A percentile compares a stretch with the other conserved stretches of the same genome.
Conservation (phyloP, 2,888 invertebrate species). For the Epinotia ramella region DNA sequence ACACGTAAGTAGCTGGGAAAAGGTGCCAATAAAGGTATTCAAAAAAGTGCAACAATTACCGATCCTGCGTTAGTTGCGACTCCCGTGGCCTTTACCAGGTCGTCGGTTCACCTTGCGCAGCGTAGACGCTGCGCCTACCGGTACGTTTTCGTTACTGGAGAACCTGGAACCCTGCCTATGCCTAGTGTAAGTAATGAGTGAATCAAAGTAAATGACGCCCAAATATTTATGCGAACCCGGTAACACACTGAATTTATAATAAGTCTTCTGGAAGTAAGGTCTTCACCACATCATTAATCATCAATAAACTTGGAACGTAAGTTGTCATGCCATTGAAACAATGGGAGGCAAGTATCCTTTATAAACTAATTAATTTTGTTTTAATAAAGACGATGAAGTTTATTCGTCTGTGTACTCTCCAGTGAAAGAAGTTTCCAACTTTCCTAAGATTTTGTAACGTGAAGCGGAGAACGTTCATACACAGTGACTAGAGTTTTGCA, state of each 20-base stretch:
- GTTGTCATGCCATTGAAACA: slow-evolving; percentile 23
- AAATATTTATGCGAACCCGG: background rate
- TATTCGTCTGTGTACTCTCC: slow-evolving; percentile 52
- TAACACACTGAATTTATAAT: slow-evolving; percentile 6
- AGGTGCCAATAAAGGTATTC: no score
- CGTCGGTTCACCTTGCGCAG: no score
- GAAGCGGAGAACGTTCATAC: slow-evolving; percentile 48
- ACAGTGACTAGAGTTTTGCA: slow-evolving; percentile 35
- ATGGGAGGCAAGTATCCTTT: slow-evolving; percentile 38
- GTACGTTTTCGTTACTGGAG: no score
- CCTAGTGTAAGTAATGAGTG: background rate
- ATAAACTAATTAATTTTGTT: slow-evolving; percentile 58
- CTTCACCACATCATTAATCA: slow-evolving; percentile 36
- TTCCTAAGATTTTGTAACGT: slow-evolving; percentile 53
- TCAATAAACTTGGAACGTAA: slow-evolving; percentile 32
- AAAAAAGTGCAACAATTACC: no score
- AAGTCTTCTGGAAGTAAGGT: background rate
- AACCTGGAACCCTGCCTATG: no score
- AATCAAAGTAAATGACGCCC: background rate
- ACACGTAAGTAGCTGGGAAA: no score
- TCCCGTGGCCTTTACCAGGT: no score
- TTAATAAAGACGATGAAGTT: slow-evolving; percentile 53
- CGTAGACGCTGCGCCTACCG: no score
- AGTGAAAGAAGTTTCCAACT: slow-evolving; percentile 59
- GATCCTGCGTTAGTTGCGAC: no score